Conservation (phyloP, 2,888 invertebrate genomes). For the Andrena chrysosceles region DNA sequence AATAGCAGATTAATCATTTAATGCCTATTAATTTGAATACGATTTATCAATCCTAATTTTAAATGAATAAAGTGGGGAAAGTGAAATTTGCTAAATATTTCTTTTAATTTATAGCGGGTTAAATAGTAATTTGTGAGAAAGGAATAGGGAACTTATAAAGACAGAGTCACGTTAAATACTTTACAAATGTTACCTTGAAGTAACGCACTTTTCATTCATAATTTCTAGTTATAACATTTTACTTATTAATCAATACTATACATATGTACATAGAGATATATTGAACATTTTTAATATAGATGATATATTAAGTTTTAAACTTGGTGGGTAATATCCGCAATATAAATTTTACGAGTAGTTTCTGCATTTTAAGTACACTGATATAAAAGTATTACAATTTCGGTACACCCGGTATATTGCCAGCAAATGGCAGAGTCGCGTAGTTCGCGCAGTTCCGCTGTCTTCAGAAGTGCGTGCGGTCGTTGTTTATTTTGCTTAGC, state of each 20-base stretch:
- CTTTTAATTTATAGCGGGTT: too few species aligned
- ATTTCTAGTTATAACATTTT: too few species aligned
- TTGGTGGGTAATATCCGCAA: neutral
- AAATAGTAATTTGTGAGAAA: too few species aligned
- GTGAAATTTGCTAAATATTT: too few species aligned
- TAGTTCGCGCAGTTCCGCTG: neutral
- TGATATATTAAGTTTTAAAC: neutral
- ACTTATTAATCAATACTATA: too few species aligned
- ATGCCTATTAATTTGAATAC: neutral
- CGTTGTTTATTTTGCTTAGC: conserved; percentile 38
- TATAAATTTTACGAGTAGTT: neutral
- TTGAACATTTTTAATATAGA: neutral
- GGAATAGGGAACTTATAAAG: too few species aligned
- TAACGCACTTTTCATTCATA: too few species aligned
- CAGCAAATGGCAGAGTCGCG: neutral
- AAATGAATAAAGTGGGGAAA: too few species aligned
- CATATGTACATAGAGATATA: too few species aligned
- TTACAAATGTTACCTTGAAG: too few species aligned
- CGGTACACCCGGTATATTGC: neutral
- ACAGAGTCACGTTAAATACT: too few species aligned
- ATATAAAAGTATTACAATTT: neutral
- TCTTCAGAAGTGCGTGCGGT: conserved; percentile 11
- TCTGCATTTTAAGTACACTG: neutral
- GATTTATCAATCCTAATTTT: neutral
- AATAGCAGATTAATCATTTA: neutral